phyloP scores from a whole-genome alignment of 2,888 invertebrate species.

The Thelaira solivaga region DNA sequence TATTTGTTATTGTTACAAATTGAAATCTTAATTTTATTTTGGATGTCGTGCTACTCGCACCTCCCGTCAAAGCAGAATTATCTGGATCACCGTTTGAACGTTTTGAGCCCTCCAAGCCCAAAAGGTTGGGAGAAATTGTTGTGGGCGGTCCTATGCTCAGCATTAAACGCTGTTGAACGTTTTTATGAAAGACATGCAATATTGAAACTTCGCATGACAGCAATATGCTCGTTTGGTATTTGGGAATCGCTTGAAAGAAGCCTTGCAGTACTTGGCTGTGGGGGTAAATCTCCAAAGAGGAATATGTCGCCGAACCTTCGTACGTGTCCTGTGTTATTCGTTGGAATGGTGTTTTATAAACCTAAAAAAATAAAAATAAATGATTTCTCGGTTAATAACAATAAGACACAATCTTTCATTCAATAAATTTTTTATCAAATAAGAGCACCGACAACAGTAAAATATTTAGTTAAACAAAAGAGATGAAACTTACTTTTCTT shows the following conservation, averaged over 20 bases:
- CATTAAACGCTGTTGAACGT: conserved; percentile 75
- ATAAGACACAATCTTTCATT: not conserved
- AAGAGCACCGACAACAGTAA: too few species aligned
- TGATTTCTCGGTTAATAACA: not conserved
- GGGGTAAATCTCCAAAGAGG: conserved; percentile 76
- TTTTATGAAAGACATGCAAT: conserved; percentile 77
- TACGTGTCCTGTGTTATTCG: conserved; percentile 75
- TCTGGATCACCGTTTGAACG: conserved; percentile 76
- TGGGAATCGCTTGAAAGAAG: conserved; percentile 75
- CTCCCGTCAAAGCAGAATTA: conserved; percentile 76
- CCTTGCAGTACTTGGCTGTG: conserved; percentile 76
- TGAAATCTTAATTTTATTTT: conserved; percentile 1
- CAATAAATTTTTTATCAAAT: not conserved
- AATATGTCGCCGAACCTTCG: conserved; percentile 75
- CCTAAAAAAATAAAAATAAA: conserved; percentile 64
- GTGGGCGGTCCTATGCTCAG: conserved; percentile 74
- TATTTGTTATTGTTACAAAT: conserved; percentile 11
- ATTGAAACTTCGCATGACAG: conserved; percentile 76
- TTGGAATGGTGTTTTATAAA: conserved; percentile 76
- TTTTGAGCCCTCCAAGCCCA: conserved; percentile 76
- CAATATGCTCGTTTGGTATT: conserved; percentile 75
- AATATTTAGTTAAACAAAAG: too few species aligned
- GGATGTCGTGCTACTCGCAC: conserved; percentile 59
- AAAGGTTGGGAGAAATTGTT: conserved; percentile 76
- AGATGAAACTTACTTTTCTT: conserved; percentile 76